A percentile compares a stretch with the other conserved stretches of the same genome.
Evolutionary conservation across 2,797 vertebrate genomes (phyloP).

Genomic region (Alca torda): DNA sequence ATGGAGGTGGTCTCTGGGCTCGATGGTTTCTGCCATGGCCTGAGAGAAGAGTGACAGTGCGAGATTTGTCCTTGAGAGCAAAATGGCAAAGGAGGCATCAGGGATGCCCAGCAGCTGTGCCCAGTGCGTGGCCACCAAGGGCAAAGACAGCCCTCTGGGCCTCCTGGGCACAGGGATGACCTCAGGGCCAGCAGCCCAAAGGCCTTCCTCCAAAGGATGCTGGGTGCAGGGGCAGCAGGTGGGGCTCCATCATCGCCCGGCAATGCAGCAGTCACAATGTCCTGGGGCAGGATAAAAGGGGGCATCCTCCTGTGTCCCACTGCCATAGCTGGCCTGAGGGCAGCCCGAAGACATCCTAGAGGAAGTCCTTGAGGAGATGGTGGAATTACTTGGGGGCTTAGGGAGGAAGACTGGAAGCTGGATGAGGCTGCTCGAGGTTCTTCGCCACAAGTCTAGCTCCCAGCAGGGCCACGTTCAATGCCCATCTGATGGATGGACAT

Average conservation of each 20-base stretch:
- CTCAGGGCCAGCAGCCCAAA: not conserved
- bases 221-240: not conserved
- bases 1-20: not conserved
- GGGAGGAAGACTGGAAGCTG: not conserved
- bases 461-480: not conserved
- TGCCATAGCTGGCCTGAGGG: not conserved
- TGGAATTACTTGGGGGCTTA: not conserved
- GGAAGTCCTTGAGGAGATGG: not conserved
- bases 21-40: not conserved
- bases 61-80: not conserved
- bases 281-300: not conserved
- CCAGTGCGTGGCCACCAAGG: not conserved
- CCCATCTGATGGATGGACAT: not conserved
- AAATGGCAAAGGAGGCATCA: not conserved
- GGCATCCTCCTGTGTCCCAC: not conserved
- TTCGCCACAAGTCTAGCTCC: not conserved
- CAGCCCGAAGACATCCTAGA: not conserved
- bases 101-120: not conserved
- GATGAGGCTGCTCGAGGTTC: not conserved
- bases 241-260: not conserved
- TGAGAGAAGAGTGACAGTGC: not conserved
- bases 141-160: not conserved
- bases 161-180: not conserved
- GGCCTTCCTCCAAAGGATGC: not conserved
- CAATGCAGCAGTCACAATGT: not conserved